Base-by-base conservation (phyloP, 2,888 invertebrate genomes). In the Nymphalis polychloros region DNA sequence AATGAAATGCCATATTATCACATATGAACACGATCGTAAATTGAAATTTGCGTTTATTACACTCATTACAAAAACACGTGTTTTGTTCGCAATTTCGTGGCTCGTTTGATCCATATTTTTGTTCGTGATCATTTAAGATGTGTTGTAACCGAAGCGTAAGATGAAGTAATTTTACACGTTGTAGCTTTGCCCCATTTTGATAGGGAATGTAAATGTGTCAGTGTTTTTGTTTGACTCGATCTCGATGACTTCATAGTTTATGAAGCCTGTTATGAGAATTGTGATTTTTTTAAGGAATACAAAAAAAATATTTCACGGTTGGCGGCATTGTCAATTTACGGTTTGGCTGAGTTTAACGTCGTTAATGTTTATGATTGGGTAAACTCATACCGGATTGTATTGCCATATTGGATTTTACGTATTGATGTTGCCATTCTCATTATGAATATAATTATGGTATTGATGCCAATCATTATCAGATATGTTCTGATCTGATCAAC, bases 21-120 rank as follows among this genome's bases (percentile, higher is more conserved):
- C 23, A 61, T 59, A 57, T 62, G 59, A 61, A 31, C 57, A 52
- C 48, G 69, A 64, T 60, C 59, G 47, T 66, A 61, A 63, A 67
- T 69, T 69, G 61, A 64, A 67, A 70, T 59, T 67, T 63, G 57
- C 47, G 61, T 70, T 66, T 65, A 60, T 65, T 55, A 59, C 60
- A 17, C 55, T 68, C 52, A 66, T 72, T 71, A 64, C 2, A 27
- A 41, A 61, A 66, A 66, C 63, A 72, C 59, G 47, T 57, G 57
- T 27, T 68, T 48, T 52, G 47, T 46, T n/a, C 55, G 65, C 48
- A 65, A 68, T 71, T 71, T 57, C 49, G 57, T 49, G 49, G 46
- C 48, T 64, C 59, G 65, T 60, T 70, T 69, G 59, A 35, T 35
- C 27, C 59, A 61, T 27, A 60, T 63, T 68, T 68, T 67, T 72